A percentile compares a stretch with the other conserved stretches of the same genome.
phyloP scores from a whole-genome alignment of 2,888 invertebrate genomes.

The Bellardia pandia region DNA sequence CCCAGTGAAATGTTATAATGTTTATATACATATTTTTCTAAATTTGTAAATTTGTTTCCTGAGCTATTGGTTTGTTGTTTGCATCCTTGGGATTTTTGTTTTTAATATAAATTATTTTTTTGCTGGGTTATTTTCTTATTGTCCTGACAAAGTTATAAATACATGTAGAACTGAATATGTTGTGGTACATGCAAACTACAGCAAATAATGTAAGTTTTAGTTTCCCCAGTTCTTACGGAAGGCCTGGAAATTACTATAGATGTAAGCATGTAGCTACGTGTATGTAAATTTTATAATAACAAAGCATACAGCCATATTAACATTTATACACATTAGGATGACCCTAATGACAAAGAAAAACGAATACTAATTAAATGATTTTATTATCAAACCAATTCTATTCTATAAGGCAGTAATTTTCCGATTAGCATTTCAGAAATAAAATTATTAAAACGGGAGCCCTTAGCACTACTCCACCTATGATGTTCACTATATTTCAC shows the following conservation, averaged over 20 bases:
- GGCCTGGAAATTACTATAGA: slow-evolving; percentile 5
- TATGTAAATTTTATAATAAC: slow-evolving; percentile 36
- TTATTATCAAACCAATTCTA: no score
- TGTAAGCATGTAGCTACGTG: not conserved
- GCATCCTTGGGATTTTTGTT: no score
- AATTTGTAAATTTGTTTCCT: no score
- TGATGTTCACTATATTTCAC: no score
- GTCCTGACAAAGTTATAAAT: not conserved
- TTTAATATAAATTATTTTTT: not conserved
- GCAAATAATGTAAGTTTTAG: not conserved
- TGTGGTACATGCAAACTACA: not conserved
- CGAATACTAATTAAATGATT: no score
- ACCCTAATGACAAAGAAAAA: no score
- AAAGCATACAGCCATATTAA: slow-evolving; percentile 13
- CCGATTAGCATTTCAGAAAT: no score
- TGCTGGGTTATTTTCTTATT: slow-evolving; percentile 12
- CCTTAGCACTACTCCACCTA: no score
- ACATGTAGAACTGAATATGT: not conserved
- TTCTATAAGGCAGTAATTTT: no score
- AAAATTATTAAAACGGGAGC: no score
- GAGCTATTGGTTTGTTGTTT: no score
- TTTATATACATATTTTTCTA: no score
- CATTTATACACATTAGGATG: not conserved
- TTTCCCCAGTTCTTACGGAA: not conserved
- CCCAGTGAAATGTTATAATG: not conserved